A percentile compares a stretch with the other conserved stretches of the same genome.
phyloP scores from a whole-genome alignment of 2,113 vertebrate species.

The Tupaia chinensis region DNA sequence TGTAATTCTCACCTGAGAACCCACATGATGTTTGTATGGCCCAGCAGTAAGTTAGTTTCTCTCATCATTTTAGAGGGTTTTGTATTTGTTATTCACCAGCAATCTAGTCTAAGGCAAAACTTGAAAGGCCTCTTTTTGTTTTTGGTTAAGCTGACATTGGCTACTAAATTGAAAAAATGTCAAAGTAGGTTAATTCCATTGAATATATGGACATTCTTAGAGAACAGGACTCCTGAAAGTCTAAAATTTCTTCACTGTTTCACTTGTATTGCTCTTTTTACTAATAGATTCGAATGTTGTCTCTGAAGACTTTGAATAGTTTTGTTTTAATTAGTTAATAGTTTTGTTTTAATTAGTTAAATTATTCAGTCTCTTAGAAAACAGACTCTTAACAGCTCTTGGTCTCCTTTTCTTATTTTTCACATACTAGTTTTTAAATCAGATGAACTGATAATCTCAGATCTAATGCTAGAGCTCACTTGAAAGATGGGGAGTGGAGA shows the following conservation, averaged over 20 bases:
- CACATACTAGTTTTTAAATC: not conserved
- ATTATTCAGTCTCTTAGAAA: slow-evolving; percentile 7
- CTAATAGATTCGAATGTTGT: not conserved
- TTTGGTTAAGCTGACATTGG: not conserved
- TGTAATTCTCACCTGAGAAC: not conserved
- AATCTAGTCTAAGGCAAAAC: slow-evolving; percentile 40
- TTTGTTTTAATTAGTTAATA: slow-evolving; percentile 11
- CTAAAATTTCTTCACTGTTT: not conserved
- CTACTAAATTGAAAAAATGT: slow-evolving; percentile 31
- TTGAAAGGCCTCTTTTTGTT: not conserved
- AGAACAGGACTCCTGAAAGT: not conserved
- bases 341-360: not conserved
- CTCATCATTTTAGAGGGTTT: slow-evolving; percentile 33
- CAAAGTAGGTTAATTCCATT: slow-evolving; percentile 52
- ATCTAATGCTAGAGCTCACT: not conserved
- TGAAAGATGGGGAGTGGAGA: not conserved
- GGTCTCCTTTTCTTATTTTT: not conserved
- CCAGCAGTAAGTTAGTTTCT: slow-evolving; percentile 29
- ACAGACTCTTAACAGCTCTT: not conserved
- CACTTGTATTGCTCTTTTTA: slow-evolving; percentile 27
- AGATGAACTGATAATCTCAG: slow-evolving; percentile 13
- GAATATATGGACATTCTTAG: not conserved
- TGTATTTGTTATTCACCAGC: not conserved
- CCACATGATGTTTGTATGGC: not conserved
- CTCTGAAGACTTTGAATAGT: not conserved